Conservation (phyloP, 2,797 vertebrate species). For the Myotis daubentonii region DNA sequence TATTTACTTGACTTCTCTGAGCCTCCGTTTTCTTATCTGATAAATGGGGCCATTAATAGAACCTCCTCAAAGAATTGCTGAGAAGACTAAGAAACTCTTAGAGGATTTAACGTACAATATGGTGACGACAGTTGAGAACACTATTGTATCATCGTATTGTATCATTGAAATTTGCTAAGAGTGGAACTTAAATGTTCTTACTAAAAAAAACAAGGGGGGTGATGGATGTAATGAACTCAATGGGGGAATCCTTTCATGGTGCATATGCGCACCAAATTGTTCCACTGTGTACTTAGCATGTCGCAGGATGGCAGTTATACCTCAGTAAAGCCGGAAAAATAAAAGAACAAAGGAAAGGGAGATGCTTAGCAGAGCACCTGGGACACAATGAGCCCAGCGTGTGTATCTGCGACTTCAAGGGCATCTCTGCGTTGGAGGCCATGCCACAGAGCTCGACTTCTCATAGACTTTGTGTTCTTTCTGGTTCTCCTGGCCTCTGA, state of each 20-base stretch:
- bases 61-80: background rate
- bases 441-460: background rate
- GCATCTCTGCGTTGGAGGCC: background rate
- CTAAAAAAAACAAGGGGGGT: background rate
- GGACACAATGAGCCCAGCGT: background rate
- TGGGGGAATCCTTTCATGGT: background rate
- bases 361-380: background rate
- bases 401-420: background rate
- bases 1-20: background rate
- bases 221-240: background rate
- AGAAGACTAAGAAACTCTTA: background rate
- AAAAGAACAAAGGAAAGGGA: background rate
- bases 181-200: background rate
- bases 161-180: background rate
- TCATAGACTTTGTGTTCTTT: background rate
- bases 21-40: background rate
- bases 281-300: no score
- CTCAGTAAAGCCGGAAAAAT: background rate
- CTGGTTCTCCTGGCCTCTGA: background rate
- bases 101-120: background rate
- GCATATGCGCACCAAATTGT: background rate
- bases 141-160: background rate
- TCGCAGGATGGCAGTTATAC: background rate
- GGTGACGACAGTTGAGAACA: background rate
- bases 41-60: background rate